phyloP scores from a whole-genome alignment of 2,888 invertebrate species.

The Lithophane semibrunnea region DNA sequence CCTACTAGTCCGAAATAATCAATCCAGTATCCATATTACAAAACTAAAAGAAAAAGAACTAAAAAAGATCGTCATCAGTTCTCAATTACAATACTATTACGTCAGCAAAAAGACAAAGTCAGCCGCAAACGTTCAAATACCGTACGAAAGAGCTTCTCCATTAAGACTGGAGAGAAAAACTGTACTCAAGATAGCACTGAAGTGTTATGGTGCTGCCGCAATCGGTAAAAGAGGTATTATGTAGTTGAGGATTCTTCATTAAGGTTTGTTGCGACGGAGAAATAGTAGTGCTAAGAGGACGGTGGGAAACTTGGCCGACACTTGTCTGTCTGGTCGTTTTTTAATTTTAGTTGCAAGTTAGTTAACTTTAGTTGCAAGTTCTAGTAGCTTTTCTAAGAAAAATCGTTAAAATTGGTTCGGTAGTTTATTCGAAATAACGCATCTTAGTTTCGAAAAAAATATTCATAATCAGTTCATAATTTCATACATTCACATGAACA shows the following conservation, averaged over 20 bases:
- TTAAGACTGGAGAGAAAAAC: conserved; percentile 54
- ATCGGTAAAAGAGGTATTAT: conserved; percentile 55
- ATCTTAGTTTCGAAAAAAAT: too few relatives aligned
- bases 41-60: conserved; percentile 21
- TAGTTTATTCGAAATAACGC: not conserved
- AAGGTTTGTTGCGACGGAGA: conserved; percentile 25
- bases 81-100: conserved; percentile 59
- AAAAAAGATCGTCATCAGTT: conserved; percentile 2
- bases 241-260: conserved; percentile 55
- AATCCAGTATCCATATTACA: not conserved
- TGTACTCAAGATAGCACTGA: conserved; percentile 63
- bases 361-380: not conserved
- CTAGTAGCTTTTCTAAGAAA: not conserved
- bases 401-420: not conserved
- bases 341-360: not conserved
- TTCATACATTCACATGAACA: not conserved
- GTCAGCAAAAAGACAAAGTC: conserved; percentile 60
- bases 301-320: not conserved
- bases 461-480: not conserved
- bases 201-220: conserved; percentile 60
- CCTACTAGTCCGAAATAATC: not conserved
- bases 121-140: conserved; percentile 59
- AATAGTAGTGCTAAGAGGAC: conserved; percentile 20
- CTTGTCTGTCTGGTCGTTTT: not conserved
- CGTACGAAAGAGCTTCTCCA: conserved; percentile 64